Evolutionary conservation across 2,888 invertebrate genomes (phyloP).

Genomic region (Heterodera filipjevi): DNA sequence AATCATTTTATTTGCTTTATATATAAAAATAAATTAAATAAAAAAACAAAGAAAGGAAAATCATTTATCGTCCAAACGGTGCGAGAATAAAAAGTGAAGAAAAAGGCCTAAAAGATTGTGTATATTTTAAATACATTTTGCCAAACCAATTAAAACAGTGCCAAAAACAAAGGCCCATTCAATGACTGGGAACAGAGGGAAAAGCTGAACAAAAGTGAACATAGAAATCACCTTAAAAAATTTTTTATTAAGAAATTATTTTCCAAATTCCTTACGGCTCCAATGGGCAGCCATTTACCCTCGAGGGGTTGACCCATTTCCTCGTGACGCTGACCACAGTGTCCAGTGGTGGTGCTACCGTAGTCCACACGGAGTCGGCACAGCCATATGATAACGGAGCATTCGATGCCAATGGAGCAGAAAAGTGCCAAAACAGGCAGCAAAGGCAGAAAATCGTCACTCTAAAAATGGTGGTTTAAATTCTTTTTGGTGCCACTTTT

Average conservation of each 20-base stretch:
- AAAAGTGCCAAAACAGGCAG: background rate
- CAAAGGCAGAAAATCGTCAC: background rate
- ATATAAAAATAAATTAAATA: too few species aligned
- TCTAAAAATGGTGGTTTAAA: background rate
- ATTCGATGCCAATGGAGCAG: background rate
- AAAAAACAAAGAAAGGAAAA: too few species aligned
- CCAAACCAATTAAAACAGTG: background rate
- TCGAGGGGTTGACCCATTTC: background rate
- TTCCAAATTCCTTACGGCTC: background rate
- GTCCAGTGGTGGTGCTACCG: background rate
- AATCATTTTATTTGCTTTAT: too few species aligned
- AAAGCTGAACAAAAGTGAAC: background rate
- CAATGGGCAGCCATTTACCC: background rate
- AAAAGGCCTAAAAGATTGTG: background rate
- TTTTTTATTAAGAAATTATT: background rate
- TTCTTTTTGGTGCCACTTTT: too few species aligned
- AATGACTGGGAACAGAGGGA: background rate
- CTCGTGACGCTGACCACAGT: background rate
- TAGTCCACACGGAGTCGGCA: conserved; percentile 4
- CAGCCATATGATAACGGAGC: background rate
- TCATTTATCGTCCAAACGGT: background rate
- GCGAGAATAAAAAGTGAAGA: background rate
- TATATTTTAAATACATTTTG: background rate
- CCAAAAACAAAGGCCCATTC: background rate
- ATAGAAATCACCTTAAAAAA: background rate